phyloP scores from a whole-genome alignment of 2,888 invertebrate genomes.

The Oasisia sp. region DNA sequence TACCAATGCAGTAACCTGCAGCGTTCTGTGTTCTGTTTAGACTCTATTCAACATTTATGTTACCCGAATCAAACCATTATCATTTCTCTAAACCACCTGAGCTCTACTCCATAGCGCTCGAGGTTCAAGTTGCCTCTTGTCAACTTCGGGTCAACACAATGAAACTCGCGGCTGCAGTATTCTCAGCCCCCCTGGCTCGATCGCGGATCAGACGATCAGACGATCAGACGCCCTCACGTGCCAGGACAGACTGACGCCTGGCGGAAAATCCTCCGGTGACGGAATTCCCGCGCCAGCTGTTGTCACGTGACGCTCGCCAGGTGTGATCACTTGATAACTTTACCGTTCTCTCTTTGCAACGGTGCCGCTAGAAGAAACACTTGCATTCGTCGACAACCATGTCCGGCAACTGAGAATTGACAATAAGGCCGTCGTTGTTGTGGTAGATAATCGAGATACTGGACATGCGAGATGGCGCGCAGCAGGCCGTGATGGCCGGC shows the following conservation, averaged over 20 bases:
- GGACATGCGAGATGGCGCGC: constrained; percentile 90
- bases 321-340: not conserved
- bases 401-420: constrained; percentile 92
- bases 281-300: constrained; percentile 8
- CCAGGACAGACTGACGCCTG: not conserved
- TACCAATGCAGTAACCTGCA: not conserved
- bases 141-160: not conserved
- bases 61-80: constrained; percentile 12
- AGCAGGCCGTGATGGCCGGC: constrained; percentile 81
- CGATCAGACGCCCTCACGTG: not conserved
- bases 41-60: not conserved
- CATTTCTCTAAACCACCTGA: not conserved
- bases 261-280: constrained; percentile 3
- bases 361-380: constrained; percentile 67
- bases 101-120: not conserved
- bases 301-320: not conserved
- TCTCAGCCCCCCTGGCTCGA: not conserved
- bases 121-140: not conserved
- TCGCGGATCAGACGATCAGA: not conserved
- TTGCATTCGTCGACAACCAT: constrained; percentile 97
- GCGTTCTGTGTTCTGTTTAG: not conserved
- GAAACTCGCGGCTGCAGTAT: not conserved
- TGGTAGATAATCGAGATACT: constrained; percentile 93
- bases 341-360: not conserved
- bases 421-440: constrained; percentile 88